Conservation (phyloP, 1,140 invertebrate genomes). For the Halesus radiatus region DNA sequence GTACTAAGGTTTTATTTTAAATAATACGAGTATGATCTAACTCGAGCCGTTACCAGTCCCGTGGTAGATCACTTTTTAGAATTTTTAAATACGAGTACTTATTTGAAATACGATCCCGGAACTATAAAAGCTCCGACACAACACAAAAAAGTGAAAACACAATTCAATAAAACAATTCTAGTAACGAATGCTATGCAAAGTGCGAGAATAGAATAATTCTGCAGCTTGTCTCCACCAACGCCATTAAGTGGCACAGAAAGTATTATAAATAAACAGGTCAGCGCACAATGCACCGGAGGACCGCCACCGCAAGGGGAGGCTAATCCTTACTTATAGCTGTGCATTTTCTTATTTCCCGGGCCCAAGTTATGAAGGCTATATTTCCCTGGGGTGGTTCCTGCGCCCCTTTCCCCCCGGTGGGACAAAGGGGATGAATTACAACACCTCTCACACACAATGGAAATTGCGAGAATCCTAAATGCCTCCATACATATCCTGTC, state of each 20-base stretch:
- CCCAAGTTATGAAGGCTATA: conserved; percentile 52
- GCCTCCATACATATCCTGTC: conserved; percentile 31
- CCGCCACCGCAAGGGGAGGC: not conserved
- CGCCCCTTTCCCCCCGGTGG: not conserved
- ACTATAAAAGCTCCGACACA: too few relatives aligned
- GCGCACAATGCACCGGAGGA: not conserved
- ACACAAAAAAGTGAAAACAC: too few relatives aligned
- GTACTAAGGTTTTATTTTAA: too few relatives aligned
- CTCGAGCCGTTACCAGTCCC: too few relatives aligned
- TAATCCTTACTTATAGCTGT: conserved; percentile 26
- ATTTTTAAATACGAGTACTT: too few relatives aligned
- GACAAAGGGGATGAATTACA: conserved; percentile 15
- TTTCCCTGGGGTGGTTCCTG: conserved; percentile 14
- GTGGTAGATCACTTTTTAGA: too few relatives aligned
- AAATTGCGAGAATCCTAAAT: conserved; percentile 26
- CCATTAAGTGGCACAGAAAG: not conserved
- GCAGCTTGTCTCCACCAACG: not conserved
- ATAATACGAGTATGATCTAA: too few relatives aligned
- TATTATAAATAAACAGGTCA: conserved; percentile 11
- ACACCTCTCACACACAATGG: conserved; percentile 25
- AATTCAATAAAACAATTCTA: too few relatives aligned
- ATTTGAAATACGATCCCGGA: too few relatives aligned
- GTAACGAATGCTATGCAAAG: too few relatives aligned
- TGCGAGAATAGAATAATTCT: too few relatives aligned
- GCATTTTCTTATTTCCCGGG: conserved; percentile 30